Percentiles rank a stretch among this genome's conserved stretches.
Conservation (phyloP, 1,140 invertebrate species). For the Tenebrio molitor region DNA sequence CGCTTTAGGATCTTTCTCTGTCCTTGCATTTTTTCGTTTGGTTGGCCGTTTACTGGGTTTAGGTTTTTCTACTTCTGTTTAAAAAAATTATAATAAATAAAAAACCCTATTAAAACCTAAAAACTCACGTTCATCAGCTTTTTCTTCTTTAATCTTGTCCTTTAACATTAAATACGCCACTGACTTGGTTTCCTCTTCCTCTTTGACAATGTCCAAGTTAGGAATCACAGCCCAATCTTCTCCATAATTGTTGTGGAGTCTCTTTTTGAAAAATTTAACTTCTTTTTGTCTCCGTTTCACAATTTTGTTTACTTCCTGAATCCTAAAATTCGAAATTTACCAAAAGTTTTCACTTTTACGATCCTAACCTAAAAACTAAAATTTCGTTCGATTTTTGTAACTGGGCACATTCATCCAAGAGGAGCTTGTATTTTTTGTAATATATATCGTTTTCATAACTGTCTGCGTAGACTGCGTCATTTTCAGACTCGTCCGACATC, state of each 20-base stretch:
- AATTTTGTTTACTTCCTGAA: constrained; percentile 73
- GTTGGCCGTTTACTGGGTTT: constrained; percentile 65
- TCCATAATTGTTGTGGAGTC: constrained; percentile 63
- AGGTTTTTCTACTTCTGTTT: constrained; percentile 53
- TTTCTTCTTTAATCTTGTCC: constrained; percentile 65
- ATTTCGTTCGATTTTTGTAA: constrained; percentile 77
- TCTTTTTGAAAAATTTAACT: constrained; percentile 69
- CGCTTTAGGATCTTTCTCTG: constrained; percentile 80
- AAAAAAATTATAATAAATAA: constrained; percentile 2
- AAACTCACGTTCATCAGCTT: constrained; percentile 60
- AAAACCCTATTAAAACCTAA: neutral
- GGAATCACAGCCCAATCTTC: constrained; percentile 65
- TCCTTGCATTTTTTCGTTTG: constrained; percentile 70
- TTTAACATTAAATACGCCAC: constrained; percentile 59
- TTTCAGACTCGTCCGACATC: constrained; percentile 67
- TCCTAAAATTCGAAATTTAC: constrained; percentile 65
- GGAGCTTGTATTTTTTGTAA: constrained; percentile 74
- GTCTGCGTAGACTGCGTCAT: constrained; percentile 62
- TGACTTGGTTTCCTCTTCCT: constrained; percentile 55
- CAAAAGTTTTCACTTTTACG: constrained; percentile 44
- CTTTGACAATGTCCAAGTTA: constrained; percentile 55
- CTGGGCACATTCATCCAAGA: constrained; percentile 75
- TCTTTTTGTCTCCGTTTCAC: constrained; percentile 71
- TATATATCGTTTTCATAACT: constrained; percentile 71
- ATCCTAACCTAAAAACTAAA: constrained; percentile 72